Conservation (phyloP, 1,140 invertebrate species). For the Tribolium madens region DNA sequence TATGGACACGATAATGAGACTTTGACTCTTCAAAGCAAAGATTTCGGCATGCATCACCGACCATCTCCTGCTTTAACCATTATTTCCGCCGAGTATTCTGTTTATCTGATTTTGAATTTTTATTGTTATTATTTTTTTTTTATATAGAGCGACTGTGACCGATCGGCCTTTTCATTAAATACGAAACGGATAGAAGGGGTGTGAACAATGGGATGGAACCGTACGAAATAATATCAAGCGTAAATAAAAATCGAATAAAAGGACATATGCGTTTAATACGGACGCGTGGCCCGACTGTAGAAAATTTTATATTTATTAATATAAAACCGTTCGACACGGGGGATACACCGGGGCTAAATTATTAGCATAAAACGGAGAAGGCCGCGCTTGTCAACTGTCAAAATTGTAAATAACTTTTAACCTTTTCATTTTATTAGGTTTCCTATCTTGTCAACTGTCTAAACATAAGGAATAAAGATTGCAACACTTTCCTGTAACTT, state of each 20-base stretch:
- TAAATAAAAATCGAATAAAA: constrained; percentile 25
- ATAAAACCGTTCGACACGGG: constrained; percentile 29
- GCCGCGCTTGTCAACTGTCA: too few relatives aligned
- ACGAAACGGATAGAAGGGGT: constrained; percentile 33
- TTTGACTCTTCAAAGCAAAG: constrained; percentile 53
- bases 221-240: constrained; percentile 42
- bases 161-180: constrained; percentile 29
- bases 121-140: constrained; percentile 12
- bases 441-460: too few relatives aligned
- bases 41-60: constrained; percentile 42
- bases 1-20: constrained; percentile 62
- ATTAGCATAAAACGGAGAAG: too few relatives aligned
- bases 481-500: too few relatives aligned
- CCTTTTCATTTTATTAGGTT: too few relatives aligned
- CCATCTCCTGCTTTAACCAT: constrained; percentile 6
- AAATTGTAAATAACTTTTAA: too few relatives aligned
- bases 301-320: constrained; percentile 45
- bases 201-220: constrained; percentile 42
- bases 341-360: background rate
- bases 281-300: constrained; percentile 2
- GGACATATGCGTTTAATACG: constrained; percentile 39
- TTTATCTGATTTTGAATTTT: constrained; percentile 42
- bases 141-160: background rate
- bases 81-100: constrained; percentile 29
- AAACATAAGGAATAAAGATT: too few relatives aligned